These are phyloP conservation scores for Thalassophryne amazonica DNA, from an alignment of 2,797 vertebrate species.

Conservation along the genomic window DNA sequence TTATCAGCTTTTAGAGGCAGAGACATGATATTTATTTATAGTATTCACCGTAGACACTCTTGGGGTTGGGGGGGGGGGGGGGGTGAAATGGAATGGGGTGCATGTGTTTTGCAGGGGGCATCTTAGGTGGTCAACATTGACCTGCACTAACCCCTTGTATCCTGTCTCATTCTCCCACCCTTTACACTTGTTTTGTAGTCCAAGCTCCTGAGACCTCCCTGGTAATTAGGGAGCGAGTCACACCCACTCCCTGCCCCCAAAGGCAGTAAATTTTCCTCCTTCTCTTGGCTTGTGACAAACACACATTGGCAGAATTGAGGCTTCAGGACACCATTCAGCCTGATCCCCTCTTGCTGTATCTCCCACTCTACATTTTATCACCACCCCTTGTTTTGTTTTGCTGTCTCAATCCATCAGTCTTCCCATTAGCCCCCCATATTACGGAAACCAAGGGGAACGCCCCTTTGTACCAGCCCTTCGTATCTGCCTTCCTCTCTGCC, in stretches of 20 bases:
- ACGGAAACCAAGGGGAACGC: constrained; percentile 84
- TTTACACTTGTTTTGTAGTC: constrained; percentile 74
- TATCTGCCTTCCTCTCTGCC: constrained; percentile 53
- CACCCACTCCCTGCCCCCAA: constrained; percentile 76
- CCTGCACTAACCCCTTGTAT: constrained; percentile 89
- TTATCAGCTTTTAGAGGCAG: constrained; percentile 64
- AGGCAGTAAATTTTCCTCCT: constrained; percentile 83
- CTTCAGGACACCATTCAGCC: constrained; percentile 71
- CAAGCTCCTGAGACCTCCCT: constrained; percentile 80
- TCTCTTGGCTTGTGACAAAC: constrained; percentile 65
- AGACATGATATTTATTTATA: constrained; percentile 78
- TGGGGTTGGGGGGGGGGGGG: constrained; percentile 15
- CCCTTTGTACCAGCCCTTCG: constrained; percentile 77
- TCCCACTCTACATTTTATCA: constrained; percentile 78
- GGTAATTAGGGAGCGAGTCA: constrained; percentile 95
- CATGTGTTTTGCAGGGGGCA: constrained; percentile 70
- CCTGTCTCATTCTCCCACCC: constrained; percentile 89
- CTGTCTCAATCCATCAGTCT: constrained; percentile 94
- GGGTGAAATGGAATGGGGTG: constrained; percentile 44
- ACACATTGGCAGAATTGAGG: constrained; percentile 60
- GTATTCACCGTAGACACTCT: constrained; percentile 64
- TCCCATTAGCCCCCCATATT: constrained; percentile 91
- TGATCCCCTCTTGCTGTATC: constrained; percentile 58
- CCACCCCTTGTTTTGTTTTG: constrained; percentile 81
- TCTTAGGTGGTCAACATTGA: constrained; percentile 94